These are phyloP conservation scores for Actenoides hombroni DNA, from an alignment of 2,113 vertebrate genomes.

Conservation along the genomic window DNA sequence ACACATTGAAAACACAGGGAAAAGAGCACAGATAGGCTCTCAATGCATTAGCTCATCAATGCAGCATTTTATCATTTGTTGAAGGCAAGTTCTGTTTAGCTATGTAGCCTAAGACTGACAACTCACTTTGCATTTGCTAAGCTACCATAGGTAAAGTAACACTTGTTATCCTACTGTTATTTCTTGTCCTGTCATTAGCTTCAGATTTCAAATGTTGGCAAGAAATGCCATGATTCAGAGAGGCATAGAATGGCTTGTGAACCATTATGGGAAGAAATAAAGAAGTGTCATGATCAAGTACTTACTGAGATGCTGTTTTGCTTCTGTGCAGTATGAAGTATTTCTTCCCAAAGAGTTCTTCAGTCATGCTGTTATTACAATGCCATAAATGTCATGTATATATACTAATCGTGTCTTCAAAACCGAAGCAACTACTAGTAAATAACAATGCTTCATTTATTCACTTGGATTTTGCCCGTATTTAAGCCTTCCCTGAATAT, in stretches of 20 bases:
- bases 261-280: background rate
- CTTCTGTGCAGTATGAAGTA: background rate
- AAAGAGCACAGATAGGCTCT: background rate
- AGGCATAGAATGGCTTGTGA: background rate
- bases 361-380: background rate
- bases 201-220: background rate
- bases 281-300: background rate
- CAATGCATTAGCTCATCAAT: background rate
- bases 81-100: background rate
- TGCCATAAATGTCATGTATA: background rate
- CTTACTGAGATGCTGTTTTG: background rate
- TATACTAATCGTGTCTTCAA: background rate
- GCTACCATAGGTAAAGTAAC: background rate
- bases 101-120: background rate
- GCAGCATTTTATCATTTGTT: background rate
- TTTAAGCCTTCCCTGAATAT: background rate
- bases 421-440: background rate
- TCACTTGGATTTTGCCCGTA: background rate
- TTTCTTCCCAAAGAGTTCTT: background rate
- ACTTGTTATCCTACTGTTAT: background rate
- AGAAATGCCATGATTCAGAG: background rate
- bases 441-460: background rate
- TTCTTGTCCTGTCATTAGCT: background rate
- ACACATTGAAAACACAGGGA: background rate
- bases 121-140: background rate